phyloP scores from a whole-genome alignment of 2,113 vertebrate genomes.

The Daboia siamensis region DNA sequence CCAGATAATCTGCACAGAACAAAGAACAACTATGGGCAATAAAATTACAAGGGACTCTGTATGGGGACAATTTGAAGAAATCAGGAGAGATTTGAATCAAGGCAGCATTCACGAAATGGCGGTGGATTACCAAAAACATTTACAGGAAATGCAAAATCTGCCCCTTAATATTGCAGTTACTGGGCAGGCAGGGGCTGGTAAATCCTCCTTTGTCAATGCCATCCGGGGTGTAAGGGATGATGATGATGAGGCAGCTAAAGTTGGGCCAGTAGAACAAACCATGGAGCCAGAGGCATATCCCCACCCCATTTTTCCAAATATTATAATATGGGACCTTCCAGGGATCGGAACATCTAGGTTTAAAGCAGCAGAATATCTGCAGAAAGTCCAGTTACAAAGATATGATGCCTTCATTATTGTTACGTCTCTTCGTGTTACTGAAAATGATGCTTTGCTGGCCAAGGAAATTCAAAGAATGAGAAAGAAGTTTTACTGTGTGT shows the following conservation, averaged over 20 bases:
- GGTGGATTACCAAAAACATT: background rate
- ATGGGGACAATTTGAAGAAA: accelerated
- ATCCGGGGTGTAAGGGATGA: too few species aligned
- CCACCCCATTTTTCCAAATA: background rate
- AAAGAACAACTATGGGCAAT: background rate
- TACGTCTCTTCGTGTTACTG: background rate
- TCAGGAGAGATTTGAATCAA: background rate
- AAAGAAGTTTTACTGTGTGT: background rate
- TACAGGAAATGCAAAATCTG: background rate
- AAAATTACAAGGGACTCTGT: background rate
- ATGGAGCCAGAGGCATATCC: background rate
- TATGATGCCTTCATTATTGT: background rate
- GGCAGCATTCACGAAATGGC: background rate
- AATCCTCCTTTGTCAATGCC: background rate
- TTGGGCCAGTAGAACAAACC: background rate
- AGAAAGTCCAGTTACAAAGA: background rate
- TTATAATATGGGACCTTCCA: background rate
- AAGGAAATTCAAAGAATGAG: background rate
- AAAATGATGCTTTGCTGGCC: background rate
- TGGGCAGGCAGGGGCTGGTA: background rate
- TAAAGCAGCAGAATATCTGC: background rate
- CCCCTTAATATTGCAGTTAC: background rate
- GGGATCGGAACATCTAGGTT: background rate
- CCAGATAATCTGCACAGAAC: background rate
- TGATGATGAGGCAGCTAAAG: too few species aligned